Conservation (phyloP, 2,797 vertebrate species). For the Pagetopsis macropterus region DNA sequence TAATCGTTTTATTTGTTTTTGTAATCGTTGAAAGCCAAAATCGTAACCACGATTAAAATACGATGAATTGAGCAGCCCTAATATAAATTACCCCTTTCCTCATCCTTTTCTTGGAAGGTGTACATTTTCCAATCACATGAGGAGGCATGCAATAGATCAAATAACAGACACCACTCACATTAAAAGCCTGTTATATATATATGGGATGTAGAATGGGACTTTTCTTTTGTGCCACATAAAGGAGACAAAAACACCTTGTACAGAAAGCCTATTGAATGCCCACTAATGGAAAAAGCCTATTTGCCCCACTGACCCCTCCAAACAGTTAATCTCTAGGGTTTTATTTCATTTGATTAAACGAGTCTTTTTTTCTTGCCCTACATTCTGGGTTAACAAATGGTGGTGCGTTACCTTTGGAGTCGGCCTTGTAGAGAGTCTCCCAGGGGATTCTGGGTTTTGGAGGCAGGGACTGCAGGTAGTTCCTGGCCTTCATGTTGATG, state of each 20-base stretch:
- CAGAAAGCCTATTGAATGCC: not conserved
- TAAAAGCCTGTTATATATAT: not conserved
- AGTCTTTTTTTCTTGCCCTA: not conserved
- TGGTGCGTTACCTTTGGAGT: conserved; percentile 84
- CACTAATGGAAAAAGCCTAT: not conserved
- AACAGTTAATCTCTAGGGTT: not conserved
- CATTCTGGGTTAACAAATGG: not conserved
- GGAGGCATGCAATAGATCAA: too few relatives aligned
- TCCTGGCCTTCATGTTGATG: conserved; percentile 92
- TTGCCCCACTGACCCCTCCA: too few relatives aligned
- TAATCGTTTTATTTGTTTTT: too few relatives aligned
- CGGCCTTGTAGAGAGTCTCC: conserved; percentile 86
- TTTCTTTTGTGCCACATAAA: not conserved
- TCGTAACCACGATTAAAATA: too few relatives aligned
- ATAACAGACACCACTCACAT: not conserved
- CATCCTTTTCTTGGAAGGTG: too few relatives aligned
- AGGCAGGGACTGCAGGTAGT: conserved; percentile 91
- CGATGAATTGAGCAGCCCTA: too few relatives aligned
- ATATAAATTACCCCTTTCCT: too few relatives aligned
- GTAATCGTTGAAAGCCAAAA: too few relatives aligned
- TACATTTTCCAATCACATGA: too few relatives aligned
- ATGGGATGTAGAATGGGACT: not conserved
- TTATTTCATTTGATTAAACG: not conserved
- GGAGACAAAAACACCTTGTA: not conserved
- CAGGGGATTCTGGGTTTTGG: conserved; percentile 88